These are phyloP conservation scores for Digitonthophagus gazella DNA, from an alignment of 2,888 invertebrate genomes.

Conservation along the genomic window DNA sequence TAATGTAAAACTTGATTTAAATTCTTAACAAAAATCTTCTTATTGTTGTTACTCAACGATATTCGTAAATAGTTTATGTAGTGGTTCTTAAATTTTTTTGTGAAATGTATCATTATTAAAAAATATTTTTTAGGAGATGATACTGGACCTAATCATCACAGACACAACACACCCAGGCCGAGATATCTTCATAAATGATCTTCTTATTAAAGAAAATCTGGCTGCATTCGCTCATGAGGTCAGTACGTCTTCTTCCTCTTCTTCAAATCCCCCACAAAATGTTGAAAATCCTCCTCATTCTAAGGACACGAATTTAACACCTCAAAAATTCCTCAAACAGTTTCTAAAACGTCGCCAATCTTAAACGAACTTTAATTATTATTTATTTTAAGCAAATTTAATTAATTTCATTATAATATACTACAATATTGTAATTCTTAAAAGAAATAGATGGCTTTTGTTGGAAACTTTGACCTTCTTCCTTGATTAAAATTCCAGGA, in stretches of 20 bases:
- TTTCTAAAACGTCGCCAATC: too few relatives aligned
- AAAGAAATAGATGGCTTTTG: too few relatives aligned
- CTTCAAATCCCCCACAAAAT: neutral
- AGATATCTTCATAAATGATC: slow-evolving; percentile 55
- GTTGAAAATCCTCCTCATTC: neutral
- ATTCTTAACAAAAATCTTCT: slow-evolving; percentile 5
- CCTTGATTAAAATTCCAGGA: slow-evolving; percentile 29
- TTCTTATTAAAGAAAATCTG: slow-evolving; percentile 52
- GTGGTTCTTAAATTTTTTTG: neutral
- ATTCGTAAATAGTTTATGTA: too few relatives aligned
- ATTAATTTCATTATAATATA: too few relatives aligned
- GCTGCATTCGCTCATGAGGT: slow-evolving; percentile 47
- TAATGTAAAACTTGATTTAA: neutral
- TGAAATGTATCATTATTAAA: neutral
- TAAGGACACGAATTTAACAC: neutral
- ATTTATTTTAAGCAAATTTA: too few relatives aligned
- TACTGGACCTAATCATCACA: slow-evolving; percentile 50
- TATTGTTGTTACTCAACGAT: neutral
- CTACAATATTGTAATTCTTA: too few relatives aligned
- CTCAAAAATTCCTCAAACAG: neutral
- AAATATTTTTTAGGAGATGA: slow-evolving; percentile 26
- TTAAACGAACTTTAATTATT: too few relatives aligned
- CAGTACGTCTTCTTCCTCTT: slow-evolving; percentile 19
- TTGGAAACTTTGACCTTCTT: neutral
- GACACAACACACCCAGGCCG: slow-evolving; percentile 51